These are phyloP conservation scores for Melangyna quadrimaculata DNA, from an alignment of 2,888 invertebrate genomes.

Conservation along the genomic window DNA sequence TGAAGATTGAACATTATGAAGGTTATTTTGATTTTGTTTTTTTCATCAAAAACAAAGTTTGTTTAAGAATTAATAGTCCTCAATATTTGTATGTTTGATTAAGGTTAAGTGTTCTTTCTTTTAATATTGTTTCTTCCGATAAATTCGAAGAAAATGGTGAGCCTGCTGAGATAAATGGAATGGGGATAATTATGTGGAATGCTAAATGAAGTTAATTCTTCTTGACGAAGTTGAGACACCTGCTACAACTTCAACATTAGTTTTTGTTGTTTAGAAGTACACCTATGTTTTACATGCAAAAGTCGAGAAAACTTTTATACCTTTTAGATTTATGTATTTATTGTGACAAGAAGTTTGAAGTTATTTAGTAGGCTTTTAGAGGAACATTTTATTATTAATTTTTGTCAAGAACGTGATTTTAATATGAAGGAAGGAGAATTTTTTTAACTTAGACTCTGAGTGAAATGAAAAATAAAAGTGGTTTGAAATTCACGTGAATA, in stretches of 20 bases:
- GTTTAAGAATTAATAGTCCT: constrained; percentile 6
- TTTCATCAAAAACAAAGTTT: constrained; percentile 3
- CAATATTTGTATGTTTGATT: constrained; percentile 18
- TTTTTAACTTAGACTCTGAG: too few species aligned
- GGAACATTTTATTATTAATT: too few species aligned
- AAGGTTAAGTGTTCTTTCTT: not conserved
- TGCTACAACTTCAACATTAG: not conserved
- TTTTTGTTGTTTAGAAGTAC: not conserved
- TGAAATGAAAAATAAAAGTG: too few species aligned
- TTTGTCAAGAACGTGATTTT: not conserved
- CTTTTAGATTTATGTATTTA: not conserved
- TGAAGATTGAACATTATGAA: not conserved
- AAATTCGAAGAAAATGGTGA: not conserved
- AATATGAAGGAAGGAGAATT: too few species aligned
- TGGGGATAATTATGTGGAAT: not conserved
- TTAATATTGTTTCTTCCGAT: not conserved
- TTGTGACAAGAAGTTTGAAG: not conserved
- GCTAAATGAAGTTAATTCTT: not conserved
- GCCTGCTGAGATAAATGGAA: not conserved
- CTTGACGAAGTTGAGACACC: not conserved
- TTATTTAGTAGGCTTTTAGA: too few species aligned
- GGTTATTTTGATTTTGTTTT: not conserved
- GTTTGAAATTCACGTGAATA: too few species aligned
- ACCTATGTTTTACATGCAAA: not conserved
- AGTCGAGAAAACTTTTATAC: not conserved